Base-by-base conservation (phyloP, 1,140 invertebrate species). In the Tetramorium simillimum region DNA sequence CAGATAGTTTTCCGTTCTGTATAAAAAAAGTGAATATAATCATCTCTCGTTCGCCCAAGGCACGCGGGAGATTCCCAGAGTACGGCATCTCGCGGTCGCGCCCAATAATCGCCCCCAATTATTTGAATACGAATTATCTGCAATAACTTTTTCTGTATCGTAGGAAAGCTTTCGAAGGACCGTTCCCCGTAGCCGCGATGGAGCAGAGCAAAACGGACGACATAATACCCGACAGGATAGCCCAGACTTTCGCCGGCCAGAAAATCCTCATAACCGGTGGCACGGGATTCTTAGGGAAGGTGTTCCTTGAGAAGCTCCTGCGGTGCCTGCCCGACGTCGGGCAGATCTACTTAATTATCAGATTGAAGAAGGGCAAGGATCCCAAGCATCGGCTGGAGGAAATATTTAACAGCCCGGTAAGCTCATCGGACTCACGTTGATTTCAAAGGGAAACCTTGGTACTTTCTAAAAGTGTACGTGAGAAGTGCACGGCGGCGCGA, bases 361-460 rank as follows among this genome's bases (percentile, higher is more conserved):
- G 98, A 69, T 94, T 96, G 1, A 98, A 99, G 95, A 97, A 97
- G 92, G 97, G 97, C 7, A 97, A 97, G 92, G 96, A 96, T 75
- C 97, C 97, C 0, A 96, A 96, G 88, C 96, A 97, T 78, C 96
- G 97, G 73, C 91, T 97, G 14, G 96, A 97, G 43, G 97, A 97
- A 76, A 96, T 97, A 58, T 96, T 98, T 62, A 96, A 96, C 90
- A 97, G 96, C 82, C 94, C 96, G 92, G 97, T 97, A 93, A 96
- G 96, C 9, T 49, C 9, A 33, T 1, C 5, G 2, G n/a, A 0
- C 49, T n/a, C 49, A 12, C 21, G 14, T n/a, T 21, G n/a, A 7
- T 69, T 46, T 43, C 5, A 18, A 67, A 67, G 24, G 24, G 16
- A 72, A 49, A 49, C 18, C 24, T 12, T 53, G 33, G 7, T 14